These are phyloP conservation scores for Anagrus nilaparvatae DNA, from an alignment of 1,140 invertebrate genomes.

Conservation along the genomic window DNA sequence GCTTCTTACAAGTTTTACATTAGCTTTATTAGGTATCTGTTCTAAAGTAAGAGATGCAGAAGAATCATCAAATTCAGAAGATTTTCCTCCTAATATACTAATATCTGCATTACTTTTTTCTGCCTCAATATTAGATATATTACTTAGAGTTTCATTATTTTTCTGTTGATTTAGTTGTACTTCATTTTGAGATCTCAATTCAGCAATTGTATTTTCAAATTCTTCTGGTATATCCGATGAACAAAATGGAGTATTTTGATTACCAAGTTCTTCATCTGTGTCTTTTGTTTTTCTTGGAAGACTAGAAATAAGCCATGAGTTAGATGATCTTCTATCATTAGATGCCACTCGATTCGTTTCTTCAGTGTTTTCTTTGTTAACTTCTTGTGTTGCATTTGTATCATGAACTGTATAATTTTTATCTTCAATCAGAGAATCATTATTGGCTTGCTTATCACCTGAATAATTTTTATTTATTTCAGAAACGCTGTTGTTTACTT, in stretches of 20 bases:
- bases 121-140: not conserved
- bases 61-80: slow-evolving; percentile 25
- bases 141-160: not conserved
- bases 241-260: slow-evolving; percentile 7
- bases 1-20: slow-evolving; percentile 53
- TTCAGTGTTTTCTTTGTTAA: slow-evolving; percentile 33
- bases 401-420: slow-evolving; percentile 7
- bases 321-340: slow-evolving; percentile 29
- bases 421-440: not conserved
- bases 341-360: slow-evolving; percentile 17
- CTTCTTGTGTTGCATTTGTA: too few species aligned
- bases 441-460: not conserved
- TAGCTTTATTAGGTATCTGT: slow-evolving; percentile 44
- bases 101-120: slow-evolving; percentile 1
- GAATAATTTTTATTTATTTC: not conserved
- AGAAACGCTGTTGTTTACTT: slow-evolving; percentile 15
- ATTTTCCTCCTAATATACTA: not conserved
- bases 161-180: too few species aligned
- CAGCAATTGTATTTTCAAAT: slow-evolving; percentile 23
- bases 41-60: slow-evolving; percentile 22
- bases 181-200: slow-evolving; percentile 18
- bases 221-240: slow-evolving; percentile 7
- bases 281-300: slow-evolving; percentile 18
- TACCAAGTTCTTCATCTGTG: slow-evolving; percentile 8
- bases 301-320: slow-evolving; percentile 28